Evolutionary conservation across 2,888 invertebrate species (phyloP).

Genomic region (Coremacera marginata): DNA sequence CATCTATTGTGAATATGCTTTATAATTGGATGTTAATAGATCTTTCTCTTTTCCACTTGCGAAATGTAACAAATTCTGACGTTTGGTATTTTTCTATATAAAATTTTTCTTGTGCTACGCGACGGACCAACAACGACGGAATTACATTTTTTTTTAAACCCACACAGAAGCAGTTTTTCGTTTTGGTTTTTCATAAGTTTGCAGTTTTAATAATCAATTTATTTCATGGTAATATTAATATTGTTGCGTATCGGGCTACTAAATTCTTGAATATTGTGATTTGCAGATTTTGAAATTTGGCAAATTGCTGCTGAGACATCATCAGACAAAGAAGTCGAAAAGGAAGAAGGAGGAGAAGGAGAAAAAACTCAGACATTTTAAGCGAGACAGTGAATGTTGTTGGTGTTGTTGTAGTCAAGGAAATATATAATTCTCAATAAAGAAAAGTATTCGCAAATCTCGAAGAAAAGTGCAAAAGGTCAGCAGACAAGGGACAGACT

Average conservation of each 20-base stretch:
- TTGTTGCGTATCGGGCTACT: not conserved
- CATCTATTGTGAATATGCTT: not conserved
- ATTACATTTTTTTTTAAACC: constrained; percentile 50
- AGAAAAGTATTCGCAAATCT: constrained; percentile 54
- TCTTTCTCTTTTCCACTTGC: not conserved
- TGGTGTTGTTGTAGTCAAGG: constrained; percentile 19
- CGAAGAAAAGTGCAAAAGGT: constrained; percentile 63
- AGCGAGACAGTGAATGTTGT: constrained; percentile 16
- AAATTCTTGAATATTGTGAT: not conserved
- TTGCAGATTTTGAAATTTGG: constrained; percentile 46
- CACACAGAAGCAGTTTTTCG: constrained; percentile 37
- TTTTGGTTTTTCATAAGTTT: constrained; percentile 45
- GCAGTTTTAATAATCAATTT: constrained; percentile 44
- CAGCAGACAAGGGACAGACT: constrained; percentile 55
- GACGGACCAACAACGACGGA: constrained; percentile 43
- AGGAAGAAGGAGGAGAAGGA: constrained; percentile 23
- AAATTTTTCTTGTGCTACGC: constrained; percentile 1
- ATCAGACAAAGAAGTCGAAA: constrained; percentile 46
- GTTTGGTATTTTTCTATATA: constrained; percentile 21
- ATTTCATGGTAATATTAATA: constrained; percentile 46
- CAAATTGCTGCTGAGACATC: constrained; percentile 44
- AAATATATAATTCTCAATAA: constrained; percentile 47
- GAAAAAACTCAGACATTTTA: constrained; percentile 25
- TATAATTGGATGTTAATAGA: not conserved
- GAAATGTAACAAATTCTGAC: constrained; percentile 4